Percentiles rank a stretch among this genome's conserved stretches.
Conservation (phyloP, 2,888 invertebrate species). For the Eristalis pertinax region DNA sequence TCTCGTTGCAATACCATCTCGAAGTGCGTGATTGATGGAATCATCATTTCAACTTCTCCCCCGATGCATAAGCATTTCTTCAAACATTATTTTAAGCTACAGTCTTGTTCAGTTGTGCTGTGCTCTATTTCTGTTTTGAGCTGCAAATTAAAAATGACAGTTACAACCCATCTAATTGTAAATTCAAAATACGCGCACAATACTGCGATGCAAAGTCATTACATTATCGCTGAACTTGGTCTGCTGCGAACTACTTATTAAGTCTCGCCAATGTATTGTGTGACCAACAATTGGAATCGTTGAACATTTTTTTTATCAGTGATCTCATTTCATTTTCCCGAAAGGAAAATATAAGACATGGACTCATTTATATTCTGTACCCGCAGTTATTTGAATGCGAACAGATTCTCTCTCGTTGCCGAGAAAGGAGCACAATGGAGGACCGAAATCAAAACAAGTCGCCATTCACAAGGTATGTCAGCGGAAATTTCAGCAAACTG, state of each 20-base stretch:
- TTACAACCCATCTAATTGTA: background rate
- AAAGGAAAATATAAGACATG: background rate
- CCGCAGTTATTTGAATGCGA: background rate
- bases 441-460: background rate
- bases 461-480: background rate
- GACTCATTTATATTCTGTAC: background rate
- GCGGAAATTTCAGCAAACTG: background rate
- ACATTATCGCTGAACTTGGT: conserved; percentile 29
- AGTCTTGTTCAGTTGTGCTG: background rate
- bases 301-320: conserved; percentile 12
- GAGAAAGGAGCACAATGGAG: background rate
- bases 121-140: background rate
- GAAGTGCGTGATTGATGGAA: too few species aligned
- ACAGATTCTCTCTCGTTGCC: background rate
- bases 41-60: too few species aligned
- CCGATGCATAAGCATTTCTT: too few species aligned
- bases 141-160: conserved; percentile 43
- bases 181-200: conserved; percentile 23
- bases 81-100: too few species aligned
- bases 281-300: conserved; percentile 19
- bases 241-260: conserved; percentile 41
- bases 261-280: conserved; percentile 27
- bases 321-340: conserved; percentile 16
- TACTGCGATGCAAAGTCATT: conserved; percentile 40
- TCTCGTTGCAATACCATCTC: too few species aligned